Evolutionary conservation across 2,888 invertebrate genomes (phyloP).

Genomic region (Chironomus riparius): DNA sequence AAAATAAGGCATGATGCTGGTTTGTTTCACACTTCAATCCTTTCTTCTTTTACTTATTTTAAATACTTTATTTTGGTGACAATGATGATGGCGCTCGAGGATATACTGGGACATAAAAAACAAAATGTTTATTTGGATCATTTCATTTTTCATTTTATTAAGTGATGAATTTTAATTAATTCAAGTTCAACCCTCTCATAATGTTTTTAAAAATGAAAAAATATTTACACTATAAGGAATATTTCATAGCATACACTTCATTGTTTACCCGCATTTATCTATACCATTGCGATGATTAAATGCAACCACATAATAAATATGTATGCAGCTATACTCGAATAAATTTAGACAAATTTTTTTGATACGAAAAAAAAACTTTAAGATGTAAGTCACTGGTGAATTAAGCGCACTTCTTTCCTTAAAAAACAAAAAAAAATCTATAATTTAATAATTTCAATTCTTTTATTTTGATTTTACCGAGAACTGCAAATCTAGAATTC

Average conservation of each 20-base stretch:
- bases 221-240: too few relatives aligned
- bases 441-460: too few relatives aligned
- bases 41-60: too few relatives aligned
- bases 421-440: too few relatives aligned
- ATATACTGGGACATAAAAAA: neutral
- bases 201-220: neutral
- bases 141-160: neutral
- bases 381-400: too few relatives aligned
- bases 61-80: too few relatives aligned
- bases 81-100: too few relatives aligned
- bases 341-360: neutral
- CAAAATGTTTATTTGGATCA: neutral
- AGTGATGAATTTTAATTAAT: neutral
- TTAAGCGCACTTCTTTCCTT: too few relatives aligned
- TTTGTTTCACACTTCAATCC: neutral
- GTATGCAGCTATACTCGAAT: neutral
- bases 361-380: too few relatives aligned
- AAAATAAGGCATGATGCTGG: constrained; percentile 11
- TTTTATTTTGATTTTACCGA: too few relatives aligned
- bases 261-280: neutral
- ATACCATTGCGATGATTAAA: neutral
- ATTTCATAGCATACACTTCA: neutral
- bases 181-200: neutral
- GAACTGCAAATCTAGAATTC: too few relatives aligned
- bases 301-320: neutral